These are phyloP conservation scores for Prunella strophiata DNA, from an alignment of 2,797 vertebrate species.

Conservation along the genomic window DNA sequence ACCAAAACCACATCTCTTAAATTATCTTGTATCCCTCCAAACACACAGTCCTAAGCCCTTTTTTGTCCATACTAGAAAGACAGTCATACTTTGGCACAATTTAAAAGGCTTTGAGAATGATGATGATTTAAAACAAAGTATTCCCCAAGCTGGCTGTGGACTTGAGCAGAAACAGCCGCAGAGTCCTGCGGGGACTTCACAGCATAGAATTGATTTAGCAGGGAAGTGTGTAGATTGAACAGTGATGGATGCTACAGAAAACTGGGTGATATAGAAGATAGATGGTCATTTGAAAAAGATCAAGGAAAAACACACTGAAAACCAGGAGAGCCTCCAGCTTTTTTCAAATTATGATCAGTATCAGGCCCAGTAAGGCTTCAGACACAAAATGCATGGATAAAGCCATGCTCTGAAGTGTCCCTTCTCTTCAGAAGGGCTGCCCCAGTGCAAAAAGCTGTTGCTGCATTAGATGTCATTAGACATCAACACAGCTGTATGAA, in stretches of 20 bases:
- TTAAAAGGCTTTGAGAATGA: slow-evolving; percentile 56
- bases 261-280: slow-evolving; percentile 30
- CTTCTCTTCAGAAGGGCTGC: not conserved
- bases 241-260: slow-evolving; percentile 57
- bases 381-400: not conserved
- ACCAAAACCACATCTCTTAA: slow-evolving; percentile 60
- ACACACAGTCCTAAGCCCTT: slow-evolving; percentile 44
- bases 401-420: not conserved
- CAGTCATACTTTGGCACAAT: slow-evolving; percentile 46
- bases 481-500: not conserved
- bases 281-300: slow-evolving; percentile 52
- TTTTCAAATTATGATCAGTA: slow-evolving; percentile 15
- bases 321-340: slow-evolving; percentile 6
- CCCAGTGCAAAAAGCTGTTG: not conserved
- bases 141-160: slow-evolving; percentile 36
- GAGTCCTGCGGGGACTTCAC: slow-evolving; percentile 42
- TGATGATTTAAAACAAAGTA: slow-evolving; percentile 58
- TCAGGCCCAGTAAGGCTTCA: not conserved
- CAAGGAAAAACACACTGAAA: slow-evolving; percentile 38
- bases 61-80: slow-evolving; percentile 51
- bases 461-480: not conserved
- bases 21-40: slow-evolving; percentile 41
- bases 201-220: slow-evolving; percentile 51
- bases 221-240: slow-evolving; percentile 38
- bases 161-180: slow-evolving; percentile 56